Base-by-base conservation (phyloP, 2,888 invertebrate species). In the Polylopha cassiicola region DNA sequence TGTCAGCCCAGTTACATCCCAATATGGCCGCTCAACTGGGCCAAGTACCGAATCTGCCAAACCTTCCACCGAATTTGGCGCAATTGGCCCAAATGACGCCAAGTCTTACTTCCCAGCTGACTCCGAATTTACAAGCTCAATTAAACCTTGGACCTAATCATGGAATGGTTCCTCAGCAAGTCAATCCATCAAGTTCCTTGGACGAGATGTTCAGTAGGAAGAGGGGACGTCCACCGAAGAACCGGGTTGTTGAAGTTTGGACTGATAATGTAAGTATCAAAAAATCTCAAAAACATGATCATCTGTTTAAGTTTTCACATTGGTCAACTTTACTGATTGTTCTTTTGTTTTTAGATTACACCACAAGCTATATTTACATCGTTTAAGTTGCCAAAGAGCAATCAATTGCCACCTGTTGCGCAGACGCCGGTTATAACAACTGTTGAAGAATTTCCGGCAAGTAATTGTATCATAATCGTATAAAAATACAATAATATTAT, bases 221-320 rank as follows among this genome's bases (percentile, higher is more conserved):
- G 62, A 88, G 98, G 16, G 98, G 98, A 26, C 88, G 98, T 45
- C 98, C 98, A n/a, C 98, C 98, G 7, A 98, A 98, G 82, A 98
- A 98, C 72, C 89, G 96, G 0, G 92, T 96, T 7, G 95, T 96
- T 22, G 95, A 96, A 88, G 94, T 95, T 46, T 95, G 95, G 91
- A 92, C 92, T 52, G 93, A 92, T 60, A 92, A 92, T 66, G 91
- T 92, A 81, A 89, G 90, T 87, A 38, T 43, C n/a, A 9, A n/a
- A 15, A 33, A n/a, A n/a, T n/a, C n/a, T n/a, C n/a, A n/a, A n/a
- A n/a, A n/a, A n/a, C n/a, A n/a, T n/a, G n/a, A n/a, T n/a, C n/a
- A n/a, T n/a, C n/a, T n/a, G n/a, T 4, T 15, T 27, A 14, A n/a
- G n/a, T 26, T 3, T n/a, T n/a, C n/a, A n/a, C n/a, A n/a, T n/a